Base-by-base conservation (phyloP, 2,797 vertebrate species). In the Psittacula echo region DNA sequence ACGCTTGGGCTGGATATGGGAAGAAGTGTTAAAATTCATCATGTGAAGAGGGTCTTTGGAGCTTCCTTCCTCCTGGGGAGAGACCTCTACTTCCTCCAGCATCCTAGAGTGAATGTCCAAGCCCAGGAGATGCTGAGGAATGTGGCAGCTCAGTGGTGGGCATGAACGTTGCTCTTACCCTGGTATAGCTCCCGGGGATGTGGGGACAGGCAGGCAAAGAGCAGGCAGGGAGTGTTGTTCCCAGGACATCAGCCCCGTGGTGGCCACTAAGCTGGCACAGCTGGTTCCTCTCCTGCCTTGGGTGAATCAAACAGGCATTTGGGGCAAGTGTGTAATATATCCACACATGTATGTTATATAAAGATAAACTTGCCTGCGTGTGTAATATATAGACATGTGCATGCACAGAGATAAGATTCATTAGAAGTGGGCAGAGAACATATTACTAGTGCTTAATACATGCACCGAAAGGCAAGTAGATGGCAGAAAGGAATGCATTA, bases 51-150 rank as follows among this genome's bases (percentile, higher is more conserved):
- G 56, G 23, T 79, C 82, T 91, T 80, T 5, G 4, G 96, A 95
- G 90, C 93, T 96, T 94, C 94, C 95, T 96, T 97, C 71, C 76
- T 96, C 70, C 86, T 50, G 41, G 27, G 77, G 72, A 51, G 86
- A 83, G 78, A 90, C 37, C 53, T 78, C 30, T 2, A 1, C 58
- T 66, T 86, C 19, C 58, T 70, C 30, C 2, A 2, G 30, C 47
- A 61, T 42, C 75, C 48, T 26, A 11, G 42, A 41, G 47, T 0
- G 13, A 53, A 41, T 1, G 11, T 45, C 26, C 0, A 0, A 39
- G 71, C n/a, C 20, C 9, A 26, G 58, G 74, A 45, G 72, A 7
- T 42, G 68, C 29, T 16, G 51, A 50, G 58, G 67, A 41, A 61
- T n/a, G 44, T 24, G 77, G 77, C 65, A 87, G 54, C 17, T 60